Percentiles rank a stretch among this genome's conserved stretches.
phyloP scores from a whole-genome alignment of 2,888 invertebrate species.

The Ectemnius lituratus region DNA sequence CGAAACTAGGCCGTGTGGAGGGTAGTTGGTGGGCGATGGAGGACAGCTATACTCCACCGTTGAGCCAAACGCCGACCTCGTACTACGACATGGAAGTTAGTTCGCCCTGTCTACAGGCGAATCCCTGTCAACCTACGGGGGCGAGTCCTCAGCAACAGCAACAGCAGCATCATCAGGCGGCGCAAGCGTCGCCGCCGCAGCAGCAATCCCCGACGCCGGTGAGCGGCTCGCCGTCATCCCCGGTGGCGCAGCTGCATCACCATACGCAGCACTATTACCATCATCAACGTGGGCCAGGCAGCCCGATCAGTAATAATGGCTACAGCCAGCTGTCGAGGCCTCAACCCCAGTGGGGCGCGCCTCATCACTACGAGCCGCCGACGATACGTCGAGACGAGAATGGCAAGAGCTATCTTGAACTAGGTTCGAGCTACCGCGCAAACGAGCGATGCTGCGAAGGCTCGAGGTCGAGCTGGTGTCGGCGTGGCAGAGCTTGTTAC shows the following conservation, averaged over 20 bases:
- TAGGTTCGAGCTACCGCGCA: constrained; percentile 81
- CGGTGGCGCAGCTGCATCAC: constrained; percentile 59
- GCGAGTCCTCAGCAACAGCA: constrained; percentile 61
- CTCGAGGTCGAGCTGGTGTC: constrained; percentile 86
- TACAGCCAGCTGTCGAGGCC: constrained; percentile 75
- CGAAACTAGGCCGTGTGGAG: constrained; percentile 79
- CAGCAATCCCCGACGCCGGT: constrained; percentile 46
- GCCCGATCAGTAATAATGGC: constrained; percentile 63
- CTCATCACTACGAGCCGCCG: constrained; percentile 79
- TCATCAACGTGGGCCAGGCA: constrained; percentile 52
- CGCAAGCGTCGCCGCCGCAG: background rate
- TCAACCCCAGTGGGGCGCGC: constrained; percentile 74
- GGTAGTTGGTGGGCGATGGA: constrained; percentile 77
- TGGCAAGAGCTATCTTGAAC: constrained; percentile 92
- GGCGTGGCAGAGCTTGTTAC: constrained; percentile 87
- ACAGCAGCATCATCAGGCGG: constrained; percentile 8
- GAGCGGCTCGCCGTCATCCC: constrained; percentile 43
- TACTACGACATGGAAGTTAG: constrained; percentile 75
- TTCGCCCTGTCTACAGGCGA: constrained; percentile 71
- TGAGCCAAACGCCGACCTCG: constrained; percentile 67
- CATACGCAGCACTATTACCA: constrained; percentile 69
- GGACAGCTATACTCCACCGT: constrained; percentile 69
- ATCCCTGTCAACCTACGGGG: constrained; percentile 67
- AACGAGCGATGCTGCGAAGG: constrained; percentile 84
- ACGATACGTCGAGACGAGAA: constrained; percentile 93